phyloP scores from a whole-genome alignment of 1,140 invertebrate genomes.

The Brachionus sp. region DNA sequence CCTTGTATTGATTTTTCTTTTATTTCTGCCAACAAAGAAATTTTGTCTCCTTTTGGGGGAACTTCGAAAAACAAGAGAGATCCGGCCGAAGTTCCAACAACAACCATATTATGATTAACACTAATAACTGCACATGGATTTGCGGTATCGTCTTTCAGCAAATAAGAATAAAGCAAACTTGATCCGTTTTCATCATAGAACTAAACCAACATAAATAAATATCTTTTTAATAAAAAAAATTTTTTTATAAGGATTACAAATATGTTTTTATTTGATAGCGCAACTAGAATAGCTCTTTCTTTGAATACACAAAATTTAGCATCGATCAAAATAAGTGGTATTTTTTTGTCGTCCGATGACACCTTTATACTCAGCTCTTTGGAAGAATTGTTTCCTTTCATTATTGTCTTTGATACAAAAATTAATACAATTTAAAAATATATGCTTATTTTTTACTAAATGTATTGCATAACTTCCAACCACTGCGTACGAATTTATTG shows the following conservation, averaged over 20 bases:
- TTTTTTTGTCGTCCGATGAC: background rate
- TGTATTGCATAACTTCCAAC: background rate
- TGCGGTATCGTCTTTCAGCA: background rate
- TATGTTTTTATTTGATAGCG: background rate
- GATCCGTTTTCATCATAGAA: conserved; percentile 25
- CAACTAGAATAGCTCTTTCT: background rate
- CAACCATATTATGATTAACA: background rate
- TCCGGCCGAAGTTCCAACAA: background rate
- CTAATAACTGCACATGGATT: background rate
- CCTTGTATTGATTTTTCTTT: background rate
- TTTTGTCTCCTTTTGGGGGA: background rate
- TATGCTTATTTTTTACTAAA: background rate
- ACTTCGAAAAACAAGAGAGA: background rate
- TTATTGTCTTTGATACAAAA: background rate
- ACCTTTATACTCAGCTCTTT: background rate
- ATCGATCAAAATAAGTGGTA: background rate
- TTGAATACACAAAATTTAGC: background rate
- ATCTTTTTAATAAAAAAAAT: background rate
- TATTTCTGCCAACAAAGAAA: background rate
- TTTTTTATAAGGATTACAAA: background rate
- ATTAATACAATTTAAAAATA: background rate
- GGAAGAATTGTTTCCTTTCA: background rate
- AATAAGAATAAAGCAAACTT: background rate
- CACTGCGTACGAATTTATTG: background rate
- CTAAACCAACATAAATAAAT: background rate